phyloP scores from a whole-genome alignment of 2,113 vertebrate genomes.

The Pluvianellus socialis region DNA sequence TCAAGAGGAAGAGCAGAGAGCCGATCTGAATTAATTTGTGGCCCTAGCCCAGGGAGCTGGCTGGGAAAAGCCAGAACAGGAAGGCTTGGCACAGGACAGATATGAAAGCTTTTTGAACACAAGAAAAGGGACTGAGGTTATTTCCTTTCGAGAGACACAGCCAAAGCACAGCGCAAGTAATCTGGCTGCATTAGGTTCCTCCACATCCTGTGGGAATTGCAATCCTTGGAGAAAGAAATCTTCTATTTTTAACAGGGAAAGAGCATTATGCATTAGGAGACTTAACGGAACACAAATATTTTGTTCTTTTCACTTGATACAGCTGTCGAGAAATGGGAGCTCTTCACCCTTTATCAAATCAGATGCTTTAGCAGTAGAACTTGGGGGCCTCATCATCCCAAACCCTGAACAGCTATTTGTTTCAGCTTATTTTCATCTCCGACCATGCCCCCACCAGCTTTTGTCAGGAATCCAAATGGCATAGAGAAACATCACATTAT shows the following conservation, averaged over 20 bases:
- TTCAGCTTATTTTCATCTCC: not conserved
- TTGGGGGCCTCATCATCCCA: not conserved
- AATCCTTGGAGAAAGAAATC: not conserved
- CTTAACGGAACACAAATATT: not conserved
- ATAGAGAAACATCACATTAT: not conserved
- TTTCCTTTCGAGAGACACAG: not conserved
- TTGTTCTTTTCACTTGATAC: not conserved
- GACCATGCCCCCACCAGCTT: not conserved
- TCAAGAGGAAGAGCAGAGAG: not conserved
- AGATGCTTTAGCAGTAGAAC: not conserved
- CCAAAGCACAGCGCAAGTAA: not conserved
- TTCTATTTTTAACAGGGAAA: not conserved
- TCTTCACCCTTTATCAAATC: not conserved
- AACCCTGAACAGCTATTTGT: not conserved
- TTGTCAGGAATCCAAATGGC: not conserved
- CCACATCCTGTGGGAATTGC: not conserved
- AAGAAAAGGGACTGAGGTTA: constrained; percentile 1
- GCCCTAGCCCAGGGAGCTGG: not conserved
- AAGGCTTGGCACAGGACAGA: not conserved
- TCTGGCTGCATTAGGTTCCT: not conserved
- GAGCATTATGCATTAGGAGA: not conserved
- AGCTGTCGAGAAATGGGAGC: not conserved
- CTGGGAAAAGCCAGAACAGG: not conserved
- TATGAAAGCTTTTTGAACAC: not conserved
- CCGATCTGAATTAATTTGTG: not conserved